Evolutionary conservation across 1,140 invertebrate genomes (phyloP), one percentile per base, ranked within the genome.

Genomic region (Pogonus chalceus): DNA sequence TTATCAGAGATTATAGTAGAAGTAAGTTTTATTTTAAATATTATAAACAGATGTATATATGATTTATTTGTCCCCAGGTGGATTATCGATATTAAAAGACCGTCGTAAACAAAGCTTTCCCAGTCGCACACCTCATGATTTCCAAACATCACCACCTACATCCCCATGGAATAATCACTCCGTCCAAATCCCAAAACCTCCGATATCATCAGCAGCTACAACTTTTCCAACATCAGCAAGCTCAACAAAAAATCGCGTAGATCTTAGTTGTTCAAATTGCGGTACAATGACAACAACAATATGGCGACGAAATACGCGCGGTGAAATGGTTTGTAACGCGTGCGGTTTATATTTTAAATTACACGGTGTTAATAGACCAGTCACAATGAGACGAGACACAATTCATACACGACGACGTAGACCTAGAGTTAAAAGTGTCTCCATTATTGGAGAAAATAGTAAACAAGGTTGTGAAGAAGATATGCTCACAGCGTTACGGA

Each of bases 371-470:
- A 88, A 88, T 70, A 76, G 91, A 53, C 95, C 95, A 3, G 80
- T 92, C 56, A 89, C 92, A 22, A 97, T 98, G 93, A 81, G 93
- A 62, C 89, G 96, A 65, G 94, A 97, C 66, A 94, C 92, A 7
- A 97, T 98, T 67, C 94, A 97, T 72, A 97, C 93, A 16, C 75
- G 95, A 57, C 89, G 95, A 72, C 80, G 95, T 61, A 84, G 94
- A 65, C 91, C 91, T 2, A 85, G 88, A 61, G 79, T 81, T 60
- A 78, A 77, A 61, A 49, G 18, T 21, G 3, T 16, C 46, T 12
- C 18, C 12, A 3, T 18, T 20, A n/a, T 35, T 12, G 49, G 51
- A 12, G 63, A 64, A 52, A 35, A 50, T 2, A 16, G 35, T 2
- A 56, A 54, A 43, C 20, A 24, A 2, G 56, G 48, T 31, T 37